phyloP scores from a whole-genome alignment of 1,140 invertebrate species.

The Paralvinella palmiformis region DNA sequence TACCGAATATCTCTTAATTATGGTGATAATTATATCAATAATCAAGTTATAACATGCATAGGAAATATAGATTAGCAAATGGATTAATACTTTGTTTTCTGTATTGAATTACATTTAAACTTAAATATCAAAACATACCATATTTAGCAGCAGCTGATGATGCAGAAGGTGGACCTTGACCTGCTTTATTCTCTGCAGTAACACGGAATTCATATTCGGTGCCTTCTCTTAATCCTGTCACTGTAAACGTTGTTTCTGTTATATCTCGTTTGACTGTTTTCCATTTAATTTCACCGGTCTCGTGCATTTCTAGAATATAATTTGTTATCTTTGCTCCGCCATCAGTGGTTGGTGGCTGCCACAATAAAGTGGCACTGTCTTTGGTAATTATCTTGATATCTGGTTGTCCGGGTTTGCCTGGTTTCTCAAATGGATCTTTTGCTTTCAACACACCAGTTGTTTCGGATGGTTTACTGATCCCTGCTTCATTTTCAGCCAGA shows the following conservation, averaged over 20 bases:
- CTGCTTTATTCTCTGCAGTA: slow-evolving; percentile 93
- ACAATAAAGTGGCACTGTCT: slow-evolving; percentile 79
- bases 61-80: background rate
- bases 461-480: slow-evolving; percentile 85
- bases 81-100: background rate
- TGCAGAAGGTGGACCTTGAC: slow-evolving; percentile 87
- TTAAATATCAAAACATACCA: slow-evolving; percentile 9
- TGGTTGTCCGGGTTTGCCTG: slow-evolving; percentile 6
- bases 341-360: slow-evolving; percentile 84
- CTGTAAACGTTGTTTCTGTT: slow-evolving; percentile 33
- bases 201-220: slow-evolving; percentile 96
- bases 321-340: slow-evolving; percentile 89
- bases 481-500: slow-evolving; percentile 88
- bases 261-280: slow-evolving; percentile 73
- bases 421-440: slow-evolving; percentile 84
- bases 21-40: background rate
- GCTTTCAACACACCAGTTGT: slow-evolving; percentile 79
- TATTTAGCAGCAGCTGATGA: slow-evolving; percentile 62
- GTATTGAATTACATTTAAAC: background rate
- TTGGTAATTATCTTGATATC: slow-evolving; percentile 85
- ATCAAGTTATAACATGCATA: background rate
- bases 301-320: slow-evolving; percentile 92
- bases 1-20: background rate
- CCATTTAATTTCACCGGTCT: slow-evolving; percentile 62
- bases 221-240: slow-evolving; percentile 72